Evolutionary conservation across 2,888 invertebrate genomes (phyloP).

Genomic region (Cephus runcator): DNA sequence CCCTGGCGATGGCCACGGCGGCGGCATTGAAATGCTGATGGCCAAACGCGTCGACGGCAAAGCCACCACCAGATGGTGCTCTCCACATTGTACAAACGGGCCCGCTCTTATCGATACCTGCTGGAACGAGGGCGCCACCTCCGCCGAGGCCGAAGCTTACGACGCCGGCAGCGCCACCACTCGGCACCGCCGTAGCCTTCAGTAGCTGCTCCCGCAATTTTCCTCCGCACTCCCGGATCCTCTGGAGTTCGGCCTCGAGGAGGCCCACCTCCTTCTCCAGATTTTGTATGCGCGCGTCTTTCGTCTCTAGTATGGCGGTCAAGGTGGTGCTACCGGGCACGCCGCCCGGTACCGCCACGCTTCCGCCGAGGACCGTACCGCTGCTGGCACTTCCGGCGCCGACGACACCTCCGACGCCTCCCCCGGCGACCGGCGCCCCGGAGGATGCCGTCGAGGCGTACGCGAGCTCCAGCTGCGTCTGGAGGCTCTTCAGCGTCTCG

Average conservation of each 20-base stretch:
- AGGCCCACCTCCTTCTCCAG: constrained; percentile 86
- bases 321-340: constrained; percentile 76
- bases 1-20: constrained; percentile 43
- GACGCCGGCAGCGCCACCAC: constrained; percentile 24
- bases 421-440: constrained; percentile 55
- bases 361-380: constrained; percentile 52
- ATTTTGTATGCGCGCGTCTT: constrained; percentile 88
- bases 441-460: constrained; percentile 72
- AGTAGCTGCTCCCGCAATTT: constrained; percentile 58
- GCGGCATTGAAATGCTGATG: background rate
- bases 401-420: constrained; percentile 23
- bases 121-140: no score
- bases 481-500: constrained; percentile 85
- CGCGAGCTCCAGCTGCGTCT: constrained; percentile 80
- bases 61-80: no score
- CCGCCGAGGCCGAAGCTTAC: no score
- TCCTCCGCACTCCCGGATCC: constrained; percentile 67
- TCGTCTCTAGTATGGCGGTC: constrained; percentile 83
- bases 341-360: constrained; percentile 62
- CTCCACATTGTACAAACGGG: no score
- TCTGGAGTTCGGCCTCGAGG: constrained; percentile 81
- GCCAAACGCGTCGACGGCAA: no score
- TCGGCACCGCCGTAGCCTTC: constrained; percentile 54
- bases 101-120: no score
- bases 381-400: constrained; percentile 11